phyloP scores from a whole-genome alignment of 2,113 vertebrate species.

The Pontoporia blainvillei region DNA sequence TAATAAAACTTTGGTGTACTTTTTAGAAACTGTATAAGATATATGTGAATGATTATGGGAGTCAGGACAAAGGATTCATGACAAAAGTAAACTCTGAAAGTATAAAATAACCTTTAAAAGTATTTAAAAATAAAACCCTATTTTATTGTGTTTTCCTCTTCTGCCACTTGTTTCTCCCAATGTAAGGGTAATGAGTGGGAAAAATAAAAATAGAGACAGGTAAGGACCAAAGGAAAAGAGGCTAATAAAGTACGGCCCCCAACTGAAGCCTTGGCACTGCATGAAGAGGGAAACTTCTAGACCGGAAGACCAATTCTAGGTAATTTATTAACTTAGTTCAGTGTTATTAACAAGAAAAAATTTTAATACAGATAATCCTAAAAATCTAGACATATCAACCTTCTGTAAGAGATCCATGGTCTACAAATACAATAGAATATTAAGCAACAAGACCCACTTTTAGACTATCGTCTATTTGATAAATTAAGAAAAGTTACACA shows the following conservation, averaged over 20 bases:
- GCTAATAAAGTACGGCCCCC: neutral
- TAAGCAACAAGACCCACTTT: neutral
- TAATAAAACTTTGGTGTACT: neutral
- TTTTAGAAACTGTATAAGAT: neutral
- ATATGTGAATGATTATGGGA: neutral
- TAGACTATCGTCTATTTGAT: neutral
- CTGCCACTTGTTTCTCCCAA: neutral
- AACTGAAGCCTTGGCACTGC: neutral
- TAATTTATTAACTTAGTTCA: neutral
- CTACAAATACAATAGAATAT: neutral
- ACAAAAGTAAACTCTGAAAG: constrained; percentile 6
- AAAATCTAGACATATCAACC: neutral
- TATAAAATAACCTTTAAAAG: constrained; percentile 10
- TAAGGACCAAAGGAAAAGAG: neutral
- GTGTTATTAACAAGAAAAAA: neutral
- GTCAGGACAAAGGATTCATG: neutral
- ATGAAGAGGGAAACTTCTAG: neutral
- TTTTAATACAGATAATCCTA: neutral
- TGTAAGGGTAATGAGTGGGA: neutral
- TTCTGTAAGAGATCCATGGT: neutral
- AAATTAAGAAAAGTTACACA: neutral
- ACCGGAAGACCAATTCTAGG: neutral
- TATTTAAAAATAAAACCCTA: constrained; percentile 17
- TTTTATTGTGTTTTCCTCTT: neutral
- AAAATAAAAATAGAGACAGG: neutral